Evolutionary conservation across 2,888 invertebrate species (phyloP).

Genomic region (Rhagonycha fulva): DNA sequence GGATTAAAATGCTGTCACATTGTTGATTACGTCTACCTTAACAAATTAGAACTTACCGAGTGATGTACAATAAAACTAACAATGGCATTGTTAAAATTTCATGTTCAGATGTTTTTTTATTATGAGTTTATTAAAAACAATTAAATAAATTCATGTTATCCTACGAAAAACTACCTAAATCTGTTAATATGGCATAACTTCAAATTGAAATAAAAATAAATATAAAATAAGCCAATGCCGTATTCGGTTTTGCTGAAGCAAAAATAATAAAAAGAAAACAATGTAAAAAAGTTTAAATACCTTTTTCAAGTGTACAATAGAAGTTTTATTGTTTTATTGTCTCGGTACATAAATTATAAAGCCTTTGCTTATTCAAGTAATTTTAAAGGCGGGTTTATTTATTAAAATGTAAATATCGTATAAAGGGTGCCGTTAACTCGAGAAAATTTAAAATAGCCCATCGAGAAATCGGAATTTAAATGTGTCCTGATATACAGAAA

Average conservation of each 20-base stretch:
- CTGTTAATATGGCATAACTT: background rate
- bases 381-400: background rate
- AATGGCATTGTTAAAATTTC: too few relatives aligned
- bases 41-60: too few relatives aligned
- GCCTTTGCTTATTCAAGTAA: background rate
- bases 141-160: too few relatives aligned
- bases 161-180: too few relatives aligned
- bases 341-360: background rate
- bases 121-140: too few relatives aligned
- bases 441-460: background rate
- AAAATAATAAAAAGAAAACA: background rate
- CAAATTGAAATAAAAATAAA: background rate
- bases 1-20: too few relatives aligned
- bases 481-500: background rate
- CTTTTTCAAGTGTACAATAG: background rate
- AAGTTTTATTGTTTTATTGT: background rate
- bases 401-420: background rate
- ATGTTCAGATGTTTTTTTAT: too few relatives aligned
- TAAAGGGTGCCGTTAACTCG: background rate
- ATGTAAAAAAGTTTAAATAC: background rate
- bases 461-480: background rate
- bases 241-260: background rate
- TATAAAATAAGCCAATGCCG: background rate
- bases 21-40: too few relatives aligned
- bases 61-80: too few relatives aligned